phyloP scores from a whole-genome alignment of 2,888 invertebrate genomes.

The Caenorhabditis japonica region DNA sequence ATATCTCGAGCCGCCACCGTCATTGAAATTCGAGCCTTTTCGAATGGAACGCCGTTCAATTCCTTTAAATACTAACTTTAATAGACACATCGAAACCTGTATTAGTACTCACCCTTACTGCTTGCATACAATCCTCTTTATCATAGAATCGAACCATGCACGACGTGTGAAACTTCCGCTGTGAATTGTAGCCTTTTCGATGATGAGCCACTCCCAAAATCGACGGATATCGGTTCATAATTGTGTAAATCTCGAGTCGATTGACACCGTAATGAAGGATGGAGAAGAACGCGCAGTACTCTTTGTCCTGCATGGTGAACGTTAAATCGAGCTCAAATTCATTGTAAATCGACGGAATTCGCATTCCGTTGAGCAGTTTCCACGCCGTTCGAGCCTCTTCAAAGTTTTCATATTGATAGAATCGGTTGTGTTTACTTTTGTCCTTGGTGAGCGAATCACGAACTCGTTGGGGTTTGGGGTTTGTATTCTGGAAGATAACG shows the following conservation, averaged over 20 bases:
- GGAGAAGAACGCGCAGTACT: slow-evolving; percentile 15
- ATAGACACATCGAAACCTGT: background rate
- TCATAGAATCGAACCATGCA: slow-evolving; percentile 25
- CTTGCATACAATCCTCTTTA: slow-evolving; percentile 30
- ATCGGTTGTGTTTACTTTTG: slow-evolving; percentile 13
- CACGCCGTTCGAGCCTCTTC: slow-evolving; percentile 16
- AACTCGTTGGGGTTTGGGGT: background rate
- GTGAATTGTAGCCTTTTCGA: background rate
- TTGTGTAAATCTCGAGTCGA: slow-evolving; percentile 17
- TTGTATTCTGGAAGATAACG: slow-evolving; percentile 11
- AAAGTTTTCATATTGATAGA: slow-evolving; percentile 26
- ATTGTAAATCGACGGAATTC: slow-evolving; percentile 3
- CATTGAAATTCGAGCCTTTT: background rate
- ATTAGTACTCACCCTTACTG: slow-evolving; percentile 18
- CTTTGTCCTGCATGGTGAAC: slow-evolving; percentile 21
- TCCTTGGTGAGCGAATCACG: slow-evolving; percentile 7
- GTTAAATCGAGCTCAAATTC: slow-evolving; percentile 23
- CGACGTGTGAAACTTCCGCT: background rate
- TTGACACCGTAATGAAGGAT: slow-evolving; percentile 3
- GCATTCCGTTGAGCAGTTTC: slow-evolving; percentile 8
- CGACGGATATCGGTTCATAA: slow-evolving; percentile 15
- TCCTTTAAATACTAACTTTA: slow-evolving; percentile 16
- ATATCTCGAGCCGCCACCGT: slow-evolving; percentile 6
- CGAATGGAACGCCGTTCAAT: slow-evolving; percentile 7
- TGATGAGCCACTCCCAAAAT: slow-evolving; percentile 27